Conservation (phyloP, 2,113 vertebrate species). For the Oryzias curvinotus region DNA sequence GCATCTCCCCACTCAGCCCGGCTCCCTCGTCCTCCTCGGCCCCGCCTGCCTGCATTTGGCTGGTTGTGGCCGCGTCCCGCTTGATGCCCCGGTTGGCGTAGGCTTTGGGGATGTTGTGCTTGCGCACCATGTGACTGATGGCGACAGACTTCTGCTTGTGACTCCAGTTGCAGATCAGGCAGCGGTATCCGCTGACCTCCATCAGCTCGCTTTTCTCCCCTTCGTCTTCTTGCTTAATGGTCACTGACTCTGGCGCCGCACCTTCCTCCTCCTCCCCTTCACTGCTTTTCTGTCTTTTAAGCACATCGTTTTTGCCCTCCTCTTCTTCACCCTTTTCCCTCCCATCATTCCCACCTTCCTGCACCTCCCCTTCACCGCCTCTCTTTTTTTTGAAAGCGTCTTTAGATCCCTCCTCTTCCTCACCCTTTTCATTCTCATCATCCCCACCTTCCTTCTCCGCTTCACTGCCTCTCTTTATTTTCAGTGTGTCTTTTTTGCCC, state of each 20-base stretch:
- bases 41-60: neutral
- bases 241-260: neutral
- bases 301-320: neutral
- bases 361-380: slow-evolving; percentile 2
- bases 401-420: neutral
- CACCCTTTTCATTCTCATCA: neutral
- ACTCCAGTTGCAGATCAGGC: slow-evolving; percentile 60
- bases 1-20: slow-evolving; percentile 38
- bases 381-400: neutral
- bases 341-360: neutral
- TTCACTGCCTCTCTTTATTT: neutral
- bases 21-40: slow-evolving; percentile 33
- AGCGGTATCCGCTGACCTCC: slow-evolving; percentile 26
- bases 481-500: neutral
- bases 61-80: neutral
- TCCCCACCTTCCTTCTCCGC: neutral
- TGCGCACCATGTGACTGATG: slow-evolving; percentile 49
- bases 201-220: slow-evolving; percentile 9
- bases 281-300: neutral
- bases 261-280: slow-evolving; percentile 15
- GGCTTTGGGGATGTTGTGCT: slow-evolving; percentile 53
- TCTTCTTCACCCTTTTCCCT: neutral
- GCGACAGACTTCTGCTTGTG: slow-evolving; percentile 35
- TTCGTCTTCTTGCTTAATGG: neutral
- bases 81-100: slow-evolving; percentile 36